phyloP scores from a whole-genome alignment of 2,888 invertebrate species.

The Abscondita cerata region DNA sequence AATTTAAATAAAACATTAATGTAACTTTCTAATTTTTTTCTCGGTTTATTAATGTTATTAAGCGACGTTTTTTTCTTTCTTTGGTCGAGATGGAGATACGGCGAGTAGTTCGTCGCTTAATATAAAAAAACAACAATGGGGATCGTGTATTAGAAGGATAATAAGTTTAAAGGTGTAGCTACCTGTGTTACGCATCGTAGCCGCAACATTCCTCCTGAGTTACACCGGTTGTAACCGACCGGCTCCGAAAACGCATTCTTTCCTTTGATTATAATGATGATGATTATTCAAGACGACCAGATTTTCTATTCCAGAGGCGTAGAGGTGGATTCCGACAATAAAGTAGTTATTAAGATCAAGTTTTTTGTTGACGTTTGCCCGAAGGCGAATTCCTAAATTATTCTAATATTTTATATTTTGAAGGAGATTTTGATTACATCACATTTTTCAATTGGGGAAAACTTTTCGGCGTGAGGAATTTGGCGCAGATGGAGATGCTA shows the following conservation, averaged over 20 bases:
- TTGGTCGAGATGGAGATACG: too few species aligned
- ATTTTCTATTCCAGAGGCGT: slow-evolving; percentile 21
- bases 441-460: too few species aligned
- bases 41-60: too few species aligned
- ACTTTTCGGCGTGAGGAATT: too few species aligned
- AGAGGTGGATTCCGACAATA: slow-evolving; percentile 11
- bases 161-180: slow-evolving; percentile 40
- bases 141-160: slow-evolving; percentile 35
- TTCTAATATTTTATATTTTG: slow-evolving; percentile 8
- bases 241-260: slow-evolving; percentile 57
- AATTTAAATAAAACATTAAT: slow-evolving; percentile 6
- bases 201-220: slow-evolving; percentile 59
- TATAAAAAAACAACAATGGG: slow-evolving; percentile 13
- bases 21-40: slow-evolving; percentile 6
- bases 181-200: slow-evolving; percentile 58
- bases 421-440: too few species aligned
- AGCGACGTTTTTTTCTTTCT: too few species aligned
- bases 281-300: slow-evolving; percentile 19
- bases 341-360: slow-evolving; percentile 13
- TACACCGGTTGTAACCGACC: slow-evolving; percentile 63
- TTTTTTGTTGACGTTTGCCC: slow-evolving; percentile 9
- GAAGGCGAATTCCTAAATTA: slow-evolving; percentile 7
- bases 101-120: slow-evolving; percentile 1
- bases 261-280: slow-evolving; percentile 19
- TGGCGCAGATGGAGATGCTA: too few species aligned